A percentile compares a stretch with the other conserved stretches of the same genome.
These are phyloP conservation scores for Pedetes capensis DNA, from an alignment of 2,113 vertebrate genomes.

Conservation along the genomic window DNA sequence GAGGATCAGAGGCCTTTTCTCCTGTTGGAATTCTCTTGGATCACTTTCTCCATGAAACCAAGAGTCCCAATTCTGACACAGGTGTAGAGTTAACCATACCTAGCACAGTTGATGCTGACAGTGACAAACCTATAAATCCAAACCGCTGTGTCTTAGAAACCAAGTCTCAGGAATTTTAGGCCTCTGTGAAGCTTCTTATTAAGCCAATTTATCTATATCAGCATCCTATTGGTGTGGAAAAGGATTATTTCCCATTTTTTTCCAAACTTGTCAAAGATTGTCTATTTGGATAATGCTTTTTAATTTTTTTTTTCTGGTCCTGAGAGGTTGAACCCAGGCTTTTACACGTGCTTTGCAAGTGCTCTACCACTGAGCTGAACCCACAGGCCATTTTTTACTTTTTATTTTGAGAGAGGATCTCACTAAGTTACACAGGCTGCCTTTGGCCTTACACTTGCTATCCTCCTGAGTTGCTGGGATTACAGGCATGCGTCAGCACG, in stretches of 20 bases:
- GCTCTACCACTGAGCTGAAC: too few relatives aligned
- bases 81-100: background rate
- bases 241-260: constrained; percentile 7
- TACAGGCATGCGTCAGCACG: too few relatives aligned
- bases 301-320: background rate
- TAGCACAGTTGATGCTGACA: background rate
- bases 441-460: too few relatives aligned
- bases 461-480: too few relatives aligned
- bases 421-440: too few relatives aligned
- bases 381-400: too few relatives aligned
- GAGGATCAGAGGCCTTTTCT: background rate
- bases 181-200: background rate
- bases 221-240: background rate
- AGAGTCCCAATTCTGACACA: background rate
- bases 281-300: background rate
- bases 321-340: too few relatives aligned
- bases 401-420: too few relatives aligned
- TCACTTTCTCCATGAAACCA: background rate
- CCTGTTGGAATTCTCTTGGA: background rate
- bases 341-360: too few relatives aligned
- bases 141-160: background rate
- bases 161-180: background rate
- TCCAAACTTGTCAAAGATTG: too few relatives aligned
- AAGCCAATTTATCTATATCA: background rate
- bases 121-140: background rate